These are phyloP conservation scores for Erynnis tages DNA, from an alignment of 2,888 invertebrate genomes.

Conservation along the genomic window DNA sequence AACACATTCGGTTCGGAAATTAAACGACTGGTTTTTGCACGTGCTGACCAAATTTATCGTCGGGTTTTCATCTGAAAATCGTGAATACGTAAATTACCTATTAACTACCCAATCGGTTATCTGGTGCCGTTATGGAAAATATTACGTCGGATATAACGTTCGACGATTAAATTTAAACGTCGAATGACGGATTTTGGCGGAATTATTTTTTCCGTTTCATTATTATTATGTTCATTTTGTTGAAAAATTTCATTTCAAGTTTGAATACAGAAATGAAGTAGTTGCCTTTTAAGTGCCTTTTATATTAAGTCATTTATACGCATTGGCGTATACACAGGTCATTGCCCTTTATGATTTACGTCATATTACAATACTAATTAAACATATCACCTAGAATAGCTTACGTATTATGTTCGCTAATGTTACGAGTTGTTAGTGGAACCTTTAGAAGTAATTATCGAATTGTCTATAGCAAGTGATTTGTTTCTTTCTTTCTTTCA, in stretches of 20 bases:
- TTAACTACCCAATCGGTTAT: constrained; percentile 35
- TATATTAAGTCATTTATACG: no score
- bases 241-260: background rate
- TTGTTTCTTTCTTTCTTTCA: no score
- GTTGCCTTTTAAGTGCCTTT: no score
- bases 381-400: no score
- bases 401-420: no score
- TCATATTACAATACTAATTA: no score
- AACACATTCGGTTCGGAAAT: constrained; percentile 28
- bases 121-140: constrained; percentile 26
- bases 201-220: background rate
- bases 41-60: constrained; percentile 25
- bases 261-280: background rate
- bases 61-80: constrained; percentile 32
- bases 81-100: constrained; percentile 36
- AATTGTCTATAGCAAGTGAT: no score
- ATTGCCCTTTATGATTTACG: no score
- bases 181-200: constrained; percentile 11
- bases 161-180: constrained; percentile 22
- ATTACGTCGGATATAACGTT: constrained; percentile 24
- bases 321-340: no score
- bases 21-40: constrained; percentile 28
- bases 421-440: no score
- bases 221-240: background rate
- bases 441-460: no score